Evolutionary conservation across 2,888 invertebrate species (phyloP).

Genomic region (Pimpla rufipes): DNA sequence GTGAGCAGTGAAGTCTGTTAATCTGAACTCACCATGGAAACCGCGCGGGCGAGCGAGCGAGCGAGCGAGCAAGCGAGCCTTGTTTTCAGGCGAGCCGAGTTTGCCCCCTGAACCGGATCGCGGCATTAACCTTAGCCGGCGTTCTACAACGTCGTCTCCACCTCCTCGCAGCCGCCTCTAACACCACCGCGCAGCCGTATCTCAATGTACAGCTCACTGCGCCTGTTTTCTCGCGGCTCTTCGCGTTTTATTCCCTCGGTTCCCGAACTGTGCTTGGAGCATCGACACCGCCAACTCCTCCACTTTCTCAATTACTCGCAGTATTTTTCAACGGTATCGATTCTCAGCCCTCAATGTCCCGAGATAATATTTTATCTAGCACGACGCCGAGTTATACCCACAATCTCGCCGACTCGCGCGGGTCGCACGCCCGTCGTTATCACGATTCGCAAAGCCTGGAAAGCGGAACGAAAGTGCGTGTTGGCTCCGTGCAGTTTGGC

Average conservation of each 20-base stretch:
- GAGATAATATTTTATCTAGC: not conserved
- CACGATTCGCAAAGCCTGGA: constrained; percentile 1
- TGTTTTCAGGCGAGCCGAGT: constrained; percentile 78
- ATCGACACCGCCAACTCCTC: constrained; percentile 1
- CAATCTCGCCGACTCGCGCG: not conserved
- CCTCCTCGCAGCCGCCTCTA: constrained; percentile 54
- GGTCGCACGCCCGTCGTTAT: not conserved
- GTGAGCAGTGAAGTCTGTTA: constrained; percentile 40
- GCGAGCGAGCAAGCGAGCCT: constrained; percentile 69
- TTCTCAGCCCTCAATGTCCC: not conserved
- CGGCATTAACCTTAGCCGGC: constrained; percentile 82
- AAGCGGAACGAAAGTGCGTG: constrained; percentile 27
- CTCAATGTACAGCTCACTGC: constrained; percentile 61
- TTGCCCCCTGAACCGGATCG: constrained; percentile 84
- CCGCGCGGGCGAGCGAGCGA: no score
- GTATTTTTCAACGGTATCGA: not conserved
- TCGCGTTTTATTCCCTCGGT: constrained; percentile 55
- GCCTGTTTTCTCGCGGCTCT: constrained; percentile 49
- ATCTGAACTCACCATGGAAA: constrained; percentile 14
- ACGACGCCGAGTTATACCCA: not conserved
- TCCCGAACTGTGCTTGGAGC: constrained; percentile 16
- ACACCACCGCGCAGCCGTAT: constrained; percentile 68
- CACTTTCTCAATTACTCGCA: not conserved
- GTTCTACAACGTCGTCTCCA: constrained; percentile 75
- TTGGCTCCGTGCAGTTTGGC: not conserved